Percentiles rank a stretch among this genome's conserved stretches.
phyloP scores from a whole-genome alignment of 2,888 invertebrate species.

The Limnephilus marmoratus region DNA sequence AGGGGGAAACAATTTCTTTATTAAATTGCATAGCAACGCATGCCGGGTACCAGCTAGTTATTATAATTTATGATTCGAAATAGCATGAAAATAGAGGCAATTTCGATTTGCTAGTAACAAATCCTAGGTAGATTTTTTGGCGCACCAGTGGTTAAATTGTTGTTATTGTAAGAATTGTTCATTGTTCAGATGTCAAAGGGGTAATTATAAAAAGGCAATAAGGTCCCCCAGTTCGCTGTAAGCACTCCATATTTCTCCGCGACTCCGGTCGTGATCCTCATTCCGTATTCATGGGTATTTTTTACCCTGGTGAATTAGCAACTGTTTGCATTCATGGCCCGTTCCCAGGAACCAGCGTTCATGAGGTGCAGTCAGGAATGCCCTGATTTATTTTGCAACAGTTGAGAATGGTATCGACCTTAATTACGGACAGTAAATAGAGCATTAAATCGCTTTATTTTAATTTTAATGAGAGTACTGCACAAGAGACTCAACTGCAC shows the following conservation, averaged over 20 bases:
- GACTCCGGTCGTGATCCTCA: constrained; percentile 3
- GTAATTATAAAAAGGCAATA: not conserved
- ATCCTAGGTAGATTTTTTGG: too few relatives aligned
- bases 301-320: not conserved
- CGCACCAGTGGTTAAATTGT: too few relatives aligned
- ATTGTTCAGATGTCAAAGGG: not conserved
- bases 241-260: not conserved
- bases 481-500: too few relatives aligned
- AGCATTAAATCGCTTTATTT: not conserved
- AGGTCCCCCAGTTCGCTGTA: not conserved
- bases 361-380: not conserved
- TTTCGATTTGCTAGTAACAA: too few relatives aligned
- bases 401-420: not conserved
- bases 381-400: not conserved
- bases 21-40: too few relatives aligned
- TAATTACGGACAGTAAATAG: not conserved
- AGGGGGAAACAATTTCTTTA: too few relatives aligned
- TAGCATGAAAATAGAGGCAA: too few relatives aligned
- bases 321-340: constrained; percentile 20
- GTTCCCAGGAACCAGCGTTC: not conserved
- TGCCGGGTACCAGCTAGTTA: too few relatives aligned
- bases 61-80: too few relatives aligned
- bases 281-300: constrained; percentile 14
- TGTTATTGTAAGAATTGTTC: not conserved
- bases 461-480: too few relatives aligned